Conservation (phyloP, 2,113 vertebrate genomes). For the Hemibagrus wyckioides region DNA sequence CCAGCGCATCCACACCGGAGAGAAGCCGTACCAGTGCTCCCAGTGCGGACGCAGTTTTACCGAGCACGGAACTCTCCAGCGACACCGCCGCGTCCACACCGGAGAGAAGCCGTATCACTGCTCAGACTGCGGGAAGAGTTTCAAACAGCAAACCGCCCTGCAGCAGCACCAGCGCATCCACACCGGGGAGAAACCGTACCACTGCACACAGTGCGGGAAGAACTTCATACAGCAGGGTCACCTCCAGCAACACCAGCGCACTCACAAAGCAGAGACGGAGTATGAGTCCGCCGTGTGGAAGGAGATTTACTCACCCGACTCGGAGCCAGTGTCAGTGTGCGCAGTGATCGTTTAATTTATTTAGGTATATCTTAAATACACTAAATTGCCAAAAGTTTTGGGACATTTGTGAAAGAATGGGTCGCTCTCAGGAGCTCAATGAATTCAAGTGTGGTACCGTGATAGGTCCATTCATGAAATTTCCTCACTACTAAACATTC, state of each 20-base stretch:
- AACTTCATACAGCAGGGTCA: neutral
- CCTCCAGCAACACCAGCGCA: conserved; percentile 6
- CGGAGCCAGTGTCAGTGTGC: neutral
- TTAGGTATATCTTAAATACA: neutral
- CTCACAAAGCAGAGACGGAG: neutral
- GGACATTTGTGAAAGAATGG: no score
- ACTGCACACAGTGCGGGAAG: neutral
- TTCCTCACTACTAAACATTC: no score
- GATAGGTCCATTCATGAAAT: no score
- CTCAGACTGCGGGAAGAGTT: conserved; percentile 6
- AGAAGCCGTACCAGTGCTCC: neutral
- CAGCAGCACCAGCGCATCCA: conserved; percentile 11
- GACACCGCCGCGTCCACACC: neutral
- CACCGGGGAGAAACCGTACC: neutral
- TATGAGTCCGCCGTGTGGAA: neutral
- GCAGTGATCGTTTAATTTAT: neutral
- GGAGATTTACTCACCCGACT: neutral
- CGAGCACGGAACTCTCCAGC: neutral
- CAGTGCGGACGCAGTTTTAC: neutral
- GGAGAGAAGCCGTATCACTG: neutral
- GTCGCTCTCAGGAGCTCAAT: no score
- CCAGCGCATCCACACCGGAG: conserved; percentile 1
- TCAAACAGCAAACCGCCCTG: conserved; percentile 4
- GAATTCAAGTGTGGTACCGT: no score
- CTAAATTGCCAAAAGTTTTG: no score